Percentiles rank a stretch among this genome's conserved stretches.
Evolutionary conservation across 1,140 invertebrate species (phyloP).

Genomic region (Cotesia glomerata): DNA sequence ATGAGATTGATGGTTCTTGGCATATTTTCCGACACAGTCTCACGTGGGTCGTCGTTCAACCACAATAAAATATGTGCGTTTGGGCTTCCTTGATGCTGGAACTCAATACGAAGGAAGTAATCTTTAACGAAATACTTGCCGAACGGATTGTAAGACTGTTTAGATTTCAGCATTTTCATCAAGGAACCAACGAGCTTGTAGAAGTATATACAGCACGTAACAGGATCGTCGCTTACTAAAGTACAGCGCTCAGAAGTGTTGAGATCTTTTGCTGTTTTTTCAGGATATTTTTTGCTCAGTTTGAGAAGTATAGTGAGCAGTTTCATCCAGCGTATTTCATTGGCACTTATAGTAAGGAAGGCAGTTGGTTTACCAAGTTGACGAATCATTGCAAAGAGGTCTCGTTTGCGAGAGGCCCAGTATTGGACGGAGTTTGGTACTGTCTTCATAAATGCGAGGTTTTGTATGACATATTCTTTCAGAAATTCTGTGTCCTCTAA

Average conservation of each 20-base stretch:
- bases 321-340: constrained; percentile 14
- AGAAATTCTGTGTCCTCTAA: constrained; percentile 13
- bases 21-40: neutral
- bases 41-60: neutral
- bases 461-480: constrained; percentile 1
- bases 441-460: constrained; percentile 3
- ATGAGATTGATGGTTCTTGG: neutral
- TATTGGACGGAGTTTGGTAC: constrained; percentile 14
- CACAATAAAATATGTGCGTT: neutral
- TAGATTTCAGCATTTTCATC: constrained; percentile 23
- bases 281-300: constrained; percentile 33
- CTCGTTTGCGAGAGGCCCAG: constrained; percentile 9
- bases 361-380: neutral
- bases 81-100: neutral
- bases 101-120: constrained; percentile 38
- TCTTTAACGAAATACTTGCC: constrained; percentile 43
- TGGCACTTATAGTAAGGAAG: neutral
- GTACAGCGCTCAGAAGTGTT: constrained; percentile 37
- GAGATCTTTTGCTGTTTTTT: constrained; percentile 10
- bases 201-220: constrained; percentile 54
- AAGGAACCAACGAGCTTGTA: constrained; percentile 44
- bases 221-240: constrained; percentile 53
- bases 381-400: neutral
- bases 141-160: constrained; percentile 39
- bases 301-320: constrained; percentile 49